Conservation (phyloP, 1,140 invertebrate species). For the Vanessa tameamea region DNA sequence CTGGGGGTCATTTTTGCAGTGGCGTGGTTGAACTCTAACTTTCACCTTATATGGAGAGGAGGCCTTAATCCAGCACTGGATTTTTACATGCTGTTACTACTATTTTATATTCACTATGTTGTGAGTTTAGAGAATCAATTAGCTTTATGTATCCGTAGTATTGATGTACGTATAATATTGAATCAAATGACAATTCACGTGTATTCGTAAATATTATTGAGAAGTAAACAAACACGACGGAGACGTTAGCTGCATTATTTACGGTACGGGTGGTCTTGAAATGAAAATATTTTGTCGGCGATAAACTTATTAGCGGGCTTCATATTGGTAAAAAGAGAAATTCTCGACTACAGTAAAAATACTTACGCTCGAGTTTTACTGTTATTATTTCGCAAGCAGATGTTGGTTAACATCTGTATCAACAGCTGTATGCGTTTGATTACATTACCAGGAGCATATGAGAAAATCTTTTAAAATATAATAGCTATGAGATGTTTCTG, state of each 20-base stretch:
- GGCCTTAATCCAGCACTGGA: too few relatives aligned
- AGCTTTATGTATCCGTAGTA: too few relatives aligned
- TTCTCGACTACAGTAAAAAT: constrained; percentile 38
- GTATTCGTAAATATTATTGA: constrained; percentile 3
- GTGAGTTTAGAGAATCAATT: too few relatives aligned
- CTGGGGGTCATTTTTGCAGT: too few relatives aligned
- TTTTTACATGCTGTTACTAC: too few relatives aligned
- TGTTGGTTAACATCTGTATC: constrained; percentile 34
- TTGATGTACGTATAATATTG: not conserved
- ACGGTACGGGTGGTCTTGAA: constrained; percentile 50
- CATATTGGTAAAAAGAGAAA: constrained; percentile 20
- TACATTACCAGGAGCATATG: constrained; percentile 26
- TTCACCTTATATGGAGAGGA: too few relatives aligned
- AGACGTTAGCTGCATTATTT: not conserved
- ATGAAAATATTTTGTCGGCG: constrained; percentile 15
- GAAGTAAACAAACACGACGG: not conserved
- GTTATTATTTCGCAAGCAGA: constrained; percentile 42
- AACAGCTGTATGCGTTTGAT: constrained; percentile 34
- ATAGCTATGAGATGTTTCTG: not conserved
- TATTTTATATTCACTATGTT: too few relatives aligned
- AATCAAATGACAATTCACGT: not conserved
- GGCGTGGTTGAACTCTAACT: too few relatives aligned
- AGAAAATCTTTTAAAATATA: not conserved
- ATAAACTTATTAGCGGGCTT: constrained; percentile 24
- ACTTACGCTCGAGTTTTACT: constrained; percentile 32